Percentiles rank a stretch among this genome's conserved stretches.
These are phyloP conservation scores for Lutjanus argentimaculatus DNA, from an alignment of 2,797 vertebrate species.

Conservation along the genomic window DNA sequence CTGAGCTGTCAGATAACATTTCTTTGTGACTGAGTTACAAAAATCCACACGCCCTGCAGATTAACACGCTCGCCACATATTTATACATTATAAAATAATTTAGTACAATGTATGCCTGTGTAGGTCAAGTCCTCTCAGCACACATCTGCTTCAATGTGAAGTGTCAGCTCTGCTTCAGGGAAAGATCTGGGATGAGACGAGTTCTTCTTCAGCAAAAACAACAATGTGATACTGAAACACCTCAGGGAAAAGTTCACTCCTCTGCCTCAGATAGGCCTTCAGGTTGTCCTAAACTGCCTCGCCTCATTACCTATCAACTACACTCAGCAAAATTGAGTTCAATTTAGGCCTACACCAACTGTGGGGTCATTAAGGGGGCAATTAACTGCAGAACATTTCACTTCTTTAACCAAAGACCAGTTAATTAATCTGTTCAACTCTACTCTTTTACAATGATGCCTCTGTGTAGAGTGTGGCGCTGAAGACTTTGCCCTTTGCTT, in stretches of 20 bases:
- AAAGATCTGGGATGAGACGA: slow-evolving; percentile 27
- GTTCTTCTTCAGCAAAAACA: slow-evolving; percentile 21
- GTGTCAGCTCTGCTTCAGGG: slow-evolving; percentile 26
- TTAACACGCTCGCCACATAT: background rate
- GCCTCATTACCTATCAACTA: slow-evolving; percentile 43
- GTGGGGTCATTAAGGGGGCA: slow-evolving; percentile 28
- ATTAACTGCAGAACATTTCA: slow-evolving; percentile 47
- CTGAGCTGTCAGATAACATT: background rate
- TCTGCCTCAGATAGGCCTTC: slow-evolving; percentile 22
- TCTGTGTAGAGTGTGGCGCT: background rate
- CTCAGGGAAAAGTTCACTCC: slow-evolving; percentile 32
- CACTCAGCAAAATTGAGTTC: slow-evolving; percentile 32
- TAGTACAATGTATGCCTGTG: background rate
- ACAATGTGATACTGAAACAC: slow-evolving; percentile 31
- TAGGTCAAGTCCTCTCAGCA: slow-evolving; percentile 5
- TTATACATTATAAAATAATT: background rate
- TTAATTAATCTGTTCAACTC: slow-evolving; percentile 6
- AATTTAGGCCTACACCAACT: background rate
- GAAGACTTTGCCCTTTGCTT: slow-evolving; percentile 15
- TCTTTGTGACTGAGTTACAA: background rate
- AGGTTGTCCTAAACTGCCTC: slow-evolving; percentile 38
- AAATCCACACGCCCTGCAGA: background rate
- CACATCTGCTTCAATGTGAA: slow-evolving; percentile 36
- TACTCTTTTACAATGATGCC: background rate
- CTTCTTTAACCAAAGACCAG: slow-evolving; percentile 13